Percentiles rank a stretch among this genome's conserved stretches.
Conservation (phyloP, 2,797 vertebrate genomes). For the Peromyscus melanophrys region DNA sequence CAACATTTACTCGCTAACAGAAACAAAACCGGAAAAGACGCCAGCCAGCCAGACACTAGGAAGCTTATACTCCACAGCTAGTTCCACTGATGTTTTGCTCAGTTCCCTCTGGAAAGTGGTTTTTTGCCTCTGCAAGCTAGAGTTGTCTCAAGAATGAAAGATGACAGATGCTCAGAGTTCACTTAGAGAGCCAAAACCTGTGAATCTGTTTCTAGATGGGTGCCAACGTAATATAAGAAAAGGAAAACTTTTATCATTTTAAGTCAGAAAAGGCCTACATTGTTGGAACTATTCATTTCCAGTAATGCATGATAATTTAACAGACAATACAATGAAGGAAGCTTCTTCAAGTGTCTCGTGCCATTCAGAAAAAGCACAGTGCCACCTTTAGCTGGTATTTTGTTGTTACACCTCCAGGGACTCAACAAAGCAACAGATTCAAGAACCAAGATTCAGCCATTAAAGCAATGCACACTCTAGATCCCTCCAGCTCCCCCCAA, state of each 20-base stretch:
- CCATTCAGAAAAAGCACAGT: slow-evolving; percentile 42
- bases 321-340: background rate
- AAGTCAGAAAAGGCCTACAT: slow-evolving; percentile 2
- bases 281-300: background rate
- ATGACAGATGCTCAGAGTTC: background rate
- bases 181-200: background rate
- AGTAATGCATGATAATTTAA: slow-evolving; percentile 7
- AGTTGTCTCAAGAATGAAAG: background rate
- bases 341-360: background rate
- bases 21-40: slow-evolving; percentile 33
- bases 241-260: background rate
- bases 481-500: background rate
- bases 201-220: background rate
- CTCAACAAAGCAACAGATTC: slow-evolving; percentile 18
- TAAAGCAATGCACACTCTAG: background rate
- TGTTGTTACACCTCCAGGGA: slow-evolving; percentile 16
- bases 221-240: background rate
- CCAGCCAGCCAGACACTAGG: background rate
- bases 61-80: background rate
- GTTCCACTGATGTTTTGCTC: background rate
- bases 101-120: background rate
- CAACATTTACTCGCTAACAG: slow-evolving; percentile 5
- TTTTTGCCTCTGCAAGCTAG: background rate
- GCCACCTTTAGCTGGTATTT: slow-evolving; percentile 51
- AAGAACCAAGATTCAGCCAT: slow-evolving; percentile 29